Evolutionary conservation across 2,888 invertebrate genomes (phyloP).

Genomic region (Pseudolycoriella hygida): DNA sequence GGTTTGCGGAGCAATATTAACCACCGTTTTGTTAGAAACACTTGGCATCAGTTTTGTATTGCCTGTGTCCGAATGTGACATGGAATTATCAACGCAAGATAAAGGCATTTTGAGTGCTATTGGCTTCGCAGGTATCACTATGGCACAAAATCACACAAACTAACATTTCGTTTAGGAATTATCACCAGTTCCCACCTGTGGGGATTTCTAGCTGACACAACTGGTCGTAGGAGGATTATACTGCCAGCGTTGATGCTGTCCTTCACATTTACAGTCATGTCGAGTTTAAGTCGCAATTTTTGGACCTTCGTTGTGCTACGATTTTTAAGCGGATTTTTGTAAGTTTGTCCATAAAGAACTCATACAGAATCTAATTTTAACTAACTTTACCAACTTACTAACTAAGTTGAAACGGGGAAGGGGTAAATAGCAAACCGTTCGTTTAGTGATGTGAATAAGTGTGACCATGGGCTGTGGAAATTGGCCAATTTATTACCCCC

Average conservation of each 20-base stretch:
- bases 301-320: slow-evolving; percentile 32
- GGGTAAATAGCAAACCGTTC: too few species aligned
- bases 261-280: slow-evolving; percentile 29
- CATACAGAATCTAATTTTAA: too few species aligned
- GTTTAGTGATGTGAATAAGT: too few species aligned
- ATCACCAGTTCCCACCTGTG: slow-evolving; percentile 35
- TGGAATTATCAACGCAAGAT: slow-evolving; percentile 22
- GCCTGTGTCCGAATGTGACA: slow-evolving; percentile 32
- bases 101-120: slow-evolving; percentile 27
- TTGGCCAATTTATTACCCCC: too few species aligned
- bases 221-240: slow-evolving; percentile 30
- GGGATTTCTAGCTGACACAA: slow-evolving; percentile 37
- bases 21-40: slow-evolving; percentile 30
- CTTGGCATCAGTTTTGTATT: slow-evolving; percentile 33
- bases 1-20: slow-evolving; percentile 32
- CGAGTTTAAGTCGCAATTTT: slow-evolving; percentile 31
- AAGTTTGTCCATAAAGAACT: too few species aligned
- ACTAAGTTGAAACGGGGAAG: too few species aligned
- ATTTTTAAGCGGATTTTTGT: slow-evolving; percentile 35
- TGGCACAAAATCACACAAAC: not conserved
- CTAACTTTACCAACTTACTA: too few species aligned
- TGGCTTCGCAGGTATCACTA: slow-evolving; percentile 22
- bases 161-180: slow-evolving; percentile 19
- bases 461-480: too few species aligned
- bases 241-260: slow-evolving; percentile 30